Evolutionary conservation across 2,888 invertebrate species (phyloP), one percentile per base, ranked within the genome.

Genomic region (Tyria jacobaeae): DNA sequence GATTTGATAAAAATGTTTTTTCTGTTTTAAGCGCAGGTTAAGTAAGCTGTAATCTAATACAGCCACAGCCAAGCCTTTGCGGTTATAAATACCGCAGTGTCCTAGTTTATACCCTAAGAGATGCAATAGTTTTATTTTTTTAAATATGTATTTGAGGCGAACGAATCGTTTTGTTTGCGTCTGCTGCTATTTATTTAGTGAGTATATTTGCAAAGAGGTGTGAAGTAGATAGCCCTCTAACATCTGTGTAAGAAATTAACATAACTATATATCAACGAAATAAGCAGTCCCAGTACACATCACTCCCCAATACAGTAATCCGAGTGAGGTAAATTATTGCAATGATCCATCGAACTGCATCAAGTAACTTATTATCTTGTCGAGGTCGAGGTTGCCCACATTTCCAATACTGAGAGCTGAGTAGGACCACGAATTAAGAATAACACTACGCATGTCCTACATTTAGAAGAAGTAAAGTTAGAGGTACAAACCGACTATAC

Each of bases 41-140:
- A 84, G 84, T 75, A 89, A 89, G 89, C 87, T 78, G 82, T 79
- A 81, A 82, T 79, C 79, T 80, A 86, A 86, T 85, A 86, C 79
- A 79, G 79, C 74, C 74, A 74, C 71, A 75, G 67, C 74, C 73
- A 68, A 79, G 78, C 78, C 78, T 85, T 84, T 86, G 83, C 84
- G 81, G 80, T 78, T 76, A 78, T 73, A 73, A 84, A 80, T 79
- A 75, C 83, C 81, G 86, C 88, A 86, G 85, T 86, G 86, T 69
- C 82, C 85, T 79, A 87, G 78, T 86, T 88, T 80, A 68, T 74
- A 68, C 67, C 75, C 74, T 73, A 79, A 75, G 68, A 83, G 82
- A 83, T 84, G 83, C 82, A 70, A 71, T 68, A 37, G 14, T 53
- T n/a, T n/a, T n/a, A 25, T 49, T 48, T 48, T 49, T 48, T 48